Evolutionary conservation across 2,113 vertebrate species (phyloP).

Genomic region (Noctilio leporinus): DNA sequence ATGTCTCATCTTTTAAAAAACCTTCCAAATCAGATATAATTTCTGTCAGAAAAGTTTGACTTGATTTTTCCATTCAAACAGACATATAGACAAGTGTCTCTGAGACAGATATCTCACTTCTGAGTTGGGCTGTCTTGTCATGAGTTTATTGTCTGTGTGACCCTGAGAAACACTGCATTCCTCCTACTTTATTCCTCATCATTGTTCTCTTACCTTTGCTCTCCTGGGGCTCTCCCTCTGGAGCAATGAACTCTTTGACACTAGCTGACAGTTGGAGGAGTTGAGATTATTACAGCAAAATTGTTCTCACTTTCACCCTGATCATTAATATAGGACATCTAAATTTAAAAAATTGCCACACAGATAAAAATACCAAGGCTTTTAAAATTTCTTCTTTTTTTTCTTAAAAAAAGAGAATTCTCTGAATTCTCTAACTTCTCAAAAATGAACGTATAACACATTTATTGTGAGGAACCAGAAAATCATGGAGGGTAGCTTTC

Average conservation of each 20-base stretch:
- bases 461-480: neutral
- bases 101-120: neutral
- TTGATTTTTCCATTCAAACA: neutral
- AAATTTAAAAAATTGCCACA: neutral
- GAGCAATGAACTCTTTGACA: neutral
- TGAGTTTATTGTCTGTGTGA: neutral
- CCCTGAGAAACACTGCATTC: neutral
- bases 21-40: neutral
- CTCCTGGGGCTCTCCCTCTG: neutral
- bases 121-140: neutral
- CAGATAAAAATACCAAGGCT: neutral
- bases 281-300: neutral
- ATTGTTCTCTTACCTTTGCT: neutral
- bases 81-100: neutral
- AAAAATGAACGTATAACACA: neutral
- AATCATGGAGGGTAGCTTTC: neutral
- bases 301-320: neutral
- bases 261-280: neutral
- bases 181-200: neutral
- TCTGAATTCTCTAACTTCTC: neutral
- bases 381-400: neutral
- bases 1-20: neutral
- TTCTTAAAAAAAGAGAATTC: too few relatives aligned
- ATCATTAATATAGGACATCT: neutral
- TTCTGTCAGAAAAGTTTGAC: neutral